These are phyloP conservation scores for Artemia sinica DNA, from an alignment of 2,888 invertebrate species.

Conservation along the genomic window DNA sequence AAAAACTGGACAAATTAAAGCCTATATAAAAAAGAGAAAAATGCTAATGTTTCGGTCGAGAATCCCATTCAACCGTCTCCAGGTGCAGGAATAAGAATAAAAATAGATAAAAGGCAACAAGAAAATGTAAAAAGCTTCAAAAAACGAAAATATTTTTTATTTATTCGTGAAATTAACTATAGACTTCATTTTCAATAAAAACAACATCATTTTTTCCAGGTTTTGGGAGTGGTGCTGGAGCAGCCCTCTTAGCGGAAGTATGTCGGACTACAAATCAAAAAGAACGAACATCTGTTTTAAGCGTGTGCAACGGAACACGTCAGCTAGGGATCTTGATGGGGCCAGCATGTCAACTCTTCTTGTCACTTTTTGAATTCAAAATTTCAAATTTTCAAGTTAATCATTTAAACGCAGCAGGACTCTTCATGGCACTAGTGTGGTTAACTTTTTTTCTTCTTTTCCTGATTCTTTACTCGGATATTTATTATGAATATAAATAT, in stretches of 20 bases:
- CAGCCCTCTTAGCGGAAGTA: conserved; percentile 33
- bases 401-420: conserved; percentile 33
- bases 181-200: too few species aligned
- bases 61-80: too few species aligned
- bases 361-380: conserved; percentile 29
- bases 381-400: conserved; percentile 29
- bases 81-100: too few species aligned
- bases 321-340: conserved; percentile 34
- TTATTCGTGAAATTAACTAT: too few species aligned
- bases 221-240: conserved; percentile 31
- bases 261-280: conserved; percentile 31
- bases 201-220: conserved; percentile 26
- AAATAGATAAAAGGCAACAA: too few species aligned
- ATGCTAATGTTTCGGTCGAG: too few species aligned
- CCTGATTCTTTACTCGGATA: conserved; percentile 16
- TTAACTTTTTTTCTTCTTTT: conserved; percentile 23
- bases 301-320: conserved; percentile 32
- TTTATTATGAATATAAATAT: conserved; percentile 20
- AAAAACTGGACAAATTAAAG: too few species aligned
- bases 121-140: too few species aligned
- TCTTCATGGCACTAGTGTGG: conserved; percentile 34
- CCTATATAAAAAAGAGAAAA: too few species aligned
- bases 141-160: too few species aligned
- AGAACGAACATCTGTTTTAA: conserved; percentile 32
- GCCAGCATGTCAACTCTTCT: conserved; percentile 33